phyloP scores from a whole-genome alignment of 2,797 vertebrate genomes.

The Phyllotis vaccarum region DNA sequence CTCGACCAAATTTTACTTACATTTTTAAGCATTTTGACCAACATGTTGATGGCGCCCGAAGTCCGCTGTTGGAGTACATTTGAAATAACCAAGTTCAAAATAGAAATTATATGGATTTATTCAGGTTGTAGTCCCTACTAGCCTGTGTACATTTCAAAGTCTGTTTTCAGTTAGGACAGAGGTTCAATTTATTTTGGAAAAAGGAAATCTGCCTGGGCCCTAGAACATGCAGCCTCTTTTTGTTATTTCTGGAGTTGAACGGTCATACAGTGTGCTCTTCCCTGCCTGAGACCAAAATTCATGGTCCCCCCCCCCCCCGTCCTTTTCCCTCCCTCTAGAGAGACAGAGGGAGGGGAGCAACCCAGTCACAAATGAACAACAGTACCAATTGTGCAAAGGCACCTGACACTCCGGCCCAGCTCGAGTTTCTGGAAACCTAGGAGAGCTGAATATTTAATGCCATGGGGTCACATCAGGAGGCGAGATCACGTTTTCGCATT shows the following conservation, averaged over 20 bases:
- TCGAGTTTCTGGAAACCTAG: constrained; percentile 72
- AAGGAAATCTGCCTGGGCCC: background rate
- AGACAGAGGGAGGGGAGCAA: fast-evolving
- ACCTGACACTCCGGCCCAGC: constrained; percentile 30
- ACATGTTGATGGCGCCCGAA: background rate
- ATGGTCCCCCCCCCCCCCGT: background rate
- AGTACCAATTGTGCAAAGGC: constrained; percentile 10
- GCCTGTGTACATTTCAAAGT: background rate
- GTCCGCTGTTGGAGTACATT: background rate
- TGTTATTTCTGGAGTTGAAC: background rate
- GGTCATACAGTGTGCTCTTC: background rate
- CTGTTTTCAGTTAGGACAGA: background rate
- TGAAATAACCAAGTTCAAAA: background rate
- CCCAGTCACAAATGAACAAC: background rate
- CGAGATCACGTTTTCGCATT: background rate
- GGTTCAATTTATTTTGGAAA: background rate
- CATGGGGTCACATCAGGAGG: background rate
- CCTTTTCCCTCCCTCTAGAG: background rate
- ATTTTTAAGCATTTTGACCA: background rate
- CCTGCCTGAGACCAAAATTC: background rate
- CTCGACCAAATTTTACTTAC: background rate
- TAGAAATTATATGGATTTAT: too few relatives aligned
- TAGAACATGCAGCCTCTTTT: background rate
- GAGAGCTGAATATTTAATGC: constrained; percentile 73
- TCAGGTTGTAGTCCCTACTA: background rate